Base-by-base conservation (phyloP, 1,140 invertebrate genomes). In the Ridgeia piscesae region DNA sequence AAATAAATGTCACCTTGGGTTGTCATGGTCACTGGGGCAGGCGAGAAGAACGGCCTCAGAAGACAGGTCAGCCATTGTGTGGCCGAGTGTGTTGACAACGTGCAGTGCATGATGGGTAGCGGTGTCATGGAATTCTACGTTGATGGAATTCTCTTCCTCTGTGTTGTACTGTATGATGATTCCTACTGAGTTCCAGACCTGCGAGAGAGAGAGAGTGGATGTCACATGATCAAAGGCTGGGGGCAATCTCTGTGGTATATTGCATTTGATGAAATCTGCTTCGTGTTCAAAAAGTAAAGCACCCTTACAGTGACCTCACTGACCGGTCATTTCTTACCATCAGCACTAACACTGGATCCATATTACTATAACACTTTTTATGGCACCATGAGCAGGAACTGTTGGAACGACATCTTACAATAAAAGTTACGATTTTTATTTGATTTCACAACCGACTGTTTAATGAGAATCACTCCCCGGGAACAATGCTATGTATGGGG, bases 101-200 rank as follows among this genome's bases (percentile, higher is more conserved):
- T 99, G 98, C 94, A 99, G 97, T 9, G 98, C 97, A 96, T 99
- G 98, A 96, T 99, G 98, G 77, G 98, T 96, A n/a, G 97, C 97
- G 0, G 97, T 97, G 96, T 99, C 98, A 94, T 99, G 98, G 96
- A 99, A 99, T 95, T 99, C 98, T 17, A 99, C 97, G 95, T 99
- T 98, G 92, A 99, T 99, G 33, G 97, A 97, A 93, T 96, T 96
- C 94, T 97, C 95, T 34, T 95, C 96, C 17, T 96, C 95, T 27
- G 94, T 95, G 77, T 94, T 95, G 93, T 96, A 96, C 94, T 96
- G 95, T 21, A 94, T 94, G 4, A 96, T 94, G 33, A 96, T 94
- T 27, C 96, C 96, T n/a, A 96, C 94, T 27, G 94, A 94, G 93
- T 96, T 96, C 96, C 96, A 96, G n/a, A 95, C 94, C 95, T 96